phyloP scores from a whole-genome alignment of 1,140 invertebrate genomes.

The Melanaphis sacchari region DNA sequence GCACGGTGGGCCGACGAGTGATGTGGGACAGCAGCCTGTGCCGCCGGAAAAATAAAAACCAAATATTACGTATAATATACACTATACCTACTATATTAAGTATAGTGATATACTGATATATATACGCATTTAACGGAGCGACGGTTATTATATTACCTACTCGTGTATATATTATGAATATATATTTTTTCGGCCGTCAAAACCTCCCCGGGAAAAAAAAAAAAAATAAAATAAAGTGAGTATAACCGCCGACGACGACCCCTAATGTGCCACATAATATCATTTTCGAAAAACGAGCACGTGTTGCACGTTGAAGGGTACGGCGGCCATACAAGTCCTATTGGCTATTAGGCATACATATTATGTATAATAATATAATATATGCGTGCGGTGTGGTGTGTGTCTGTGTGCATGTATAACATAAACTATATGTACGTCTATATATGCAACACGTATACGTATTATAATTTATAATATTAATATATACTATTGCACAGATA shows the following conservation, averaged over 20 bases:
- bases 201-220: neutral
- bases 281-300: slow-evolving; percentile 37
- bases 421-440: neutral
- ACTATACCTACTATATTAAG: neutral
- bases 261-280: slow-evolving; percentile 15
- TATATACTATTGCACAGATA: neutral
- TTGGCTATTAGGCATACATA: neutral
- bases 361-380: slow-evolving; percentile 18
- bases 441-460: neutral
- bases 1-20: neutral
- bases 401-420: neutral
- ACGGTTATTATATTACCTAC: slow-evolving; percentile 28
- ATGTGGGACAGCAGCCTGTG: slow-evolving; percentile 21
- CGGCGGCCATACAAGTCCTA: neutral
- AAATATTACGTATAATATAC: slow-evolving; percentile 6
- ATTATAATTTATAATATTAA: neutral
- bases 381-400: neutral
- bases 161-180: neutral
- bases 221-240: slow-evolving; percentile 11
- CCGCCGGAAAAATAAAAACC: neutral
- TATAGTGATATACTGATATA: slow-evolving; percentile 3
- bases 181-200: neutral
- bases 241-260: slow-evolving; percentile 1
- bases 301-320: slow-evolving; percentile 7
- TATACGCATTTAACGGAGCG: slow-evolving; percentile 6